These are phyloP conservation scores for Cerastoderma edule DNA, from an alignment of 2,888 invertebrate species.

Conservation along the genomic window DNA sequence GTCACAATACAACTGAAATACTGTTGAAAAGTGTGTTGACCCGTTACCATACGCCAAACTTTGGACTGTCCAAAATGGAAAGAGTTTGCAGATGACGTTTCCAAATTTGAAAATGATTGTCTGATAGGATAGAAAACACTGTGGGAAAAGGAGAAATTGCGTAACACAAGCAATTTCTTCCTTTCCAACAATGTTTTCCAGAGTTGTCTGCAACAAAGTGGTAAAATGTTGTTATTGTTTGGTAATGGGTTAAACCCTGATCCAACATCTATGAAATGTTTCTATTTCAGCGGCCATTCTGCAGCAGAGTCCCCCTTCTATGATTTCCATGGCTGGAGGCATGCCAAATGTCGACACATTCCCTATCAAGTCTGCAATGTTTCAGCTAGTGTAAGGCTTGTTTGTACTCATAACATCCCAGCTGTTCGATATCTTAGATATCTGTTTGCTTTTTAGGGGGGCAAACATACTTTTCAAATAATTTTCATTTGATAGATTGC, in stretches of 20 bases:
- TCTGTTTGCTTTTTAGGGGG: no score
- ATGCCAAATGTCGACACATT: constrained; percentile 80
- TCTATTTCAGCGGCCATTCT: constrained; percentile 72
- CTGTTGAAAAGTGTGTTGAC: no score
- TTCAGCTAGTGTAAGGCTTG: constrained; percentile 70
- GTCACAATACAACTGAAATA: no score
- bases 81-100: background rate
- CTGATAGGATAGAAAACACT: background rate
- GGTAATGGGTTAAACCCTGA: background rate
- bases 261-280: background rate
- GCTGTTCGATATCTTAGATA: no score
- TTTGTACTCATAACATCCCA: background rate
- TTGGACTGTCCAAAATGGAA: background rate
- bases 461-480: no score
- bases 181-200: constrained; percentile 21
- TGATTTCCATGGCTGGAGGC: constrained; percentile 80
- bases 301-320: constrained; percentile 74
- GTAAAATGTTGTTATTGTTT: background rate
- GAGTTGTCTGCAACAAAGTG: background rate
- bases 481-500: no score
- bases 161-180: background rate
- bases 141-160: constrained; percentile 6
- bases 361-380: constrained; percentile 75
- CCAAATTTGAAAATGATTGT: no score
- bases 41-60: no score